phyloP scores from a whole-genome alignment of 2,113 vertebrate genomes.

The Hippocampus barbouri region DNA sequence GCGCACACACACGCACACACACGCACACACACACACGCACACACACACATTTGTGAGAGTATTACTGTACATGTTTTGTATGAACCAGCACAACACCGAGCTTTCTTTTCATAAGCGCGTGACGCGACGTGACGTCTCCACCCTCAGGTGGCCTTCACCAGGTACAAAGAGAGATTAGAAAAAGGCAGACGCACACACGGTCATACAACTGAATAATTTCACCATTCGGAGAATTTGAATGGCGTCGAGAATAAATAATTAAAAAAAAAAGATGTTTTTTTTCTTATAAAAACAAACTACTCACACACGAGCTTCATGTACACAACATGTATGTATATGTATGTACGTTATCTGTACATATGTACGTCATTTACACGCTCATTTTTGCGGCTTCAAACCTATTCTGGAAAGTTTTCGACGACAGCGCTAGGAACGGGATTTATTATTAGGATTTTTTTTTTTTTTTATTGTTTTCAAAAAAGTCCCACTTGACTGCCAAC shows the following conservation, averaged over 20 bases:
- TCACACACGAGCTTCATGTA: not conserved
- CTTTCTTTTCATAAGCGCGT: conserved; percentile 1
- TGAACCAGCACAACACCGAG: conserved; percentile 23
- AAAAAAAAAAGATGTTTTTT: not conserved
- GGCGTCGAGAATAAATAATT: not conserved
- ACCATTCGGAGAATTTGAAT: not conserved
- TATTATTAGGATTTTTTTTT: too few relatives aligned
- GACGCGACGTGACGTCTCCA: not conserved
- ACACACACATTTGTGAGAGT: not conserved
- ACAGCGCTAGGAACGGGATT: too few relatives aligned
- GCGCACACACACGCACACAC: conserved; percentile 11
- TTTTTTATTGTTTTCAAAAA: too few relatives aligned
- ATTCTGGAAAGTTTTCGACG: too few relatives aligned
- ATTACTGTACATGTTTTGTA: not conserved
- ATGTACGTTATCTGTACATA: not conserved
- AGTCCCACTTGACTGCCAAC: too few relatives aligned
- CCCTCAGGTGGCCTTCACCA: not conserved
- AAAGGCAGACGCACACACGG: not conserved
- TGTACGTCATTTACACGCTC: not conserved
- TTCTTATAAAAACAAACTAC: conserved; percentile 1
- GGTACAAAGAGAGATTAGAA: not conserved
- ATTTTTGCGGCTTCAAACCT: not conserved
- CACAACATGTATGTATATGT: conserved; percentile 5
- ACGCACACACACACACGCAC: not conserved
- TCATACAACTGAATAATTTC: not conserved